Base-by-base conservation (phyloP, 2,113 vertebrate species). In the Chaetorhynchus papuensis region DNA sequence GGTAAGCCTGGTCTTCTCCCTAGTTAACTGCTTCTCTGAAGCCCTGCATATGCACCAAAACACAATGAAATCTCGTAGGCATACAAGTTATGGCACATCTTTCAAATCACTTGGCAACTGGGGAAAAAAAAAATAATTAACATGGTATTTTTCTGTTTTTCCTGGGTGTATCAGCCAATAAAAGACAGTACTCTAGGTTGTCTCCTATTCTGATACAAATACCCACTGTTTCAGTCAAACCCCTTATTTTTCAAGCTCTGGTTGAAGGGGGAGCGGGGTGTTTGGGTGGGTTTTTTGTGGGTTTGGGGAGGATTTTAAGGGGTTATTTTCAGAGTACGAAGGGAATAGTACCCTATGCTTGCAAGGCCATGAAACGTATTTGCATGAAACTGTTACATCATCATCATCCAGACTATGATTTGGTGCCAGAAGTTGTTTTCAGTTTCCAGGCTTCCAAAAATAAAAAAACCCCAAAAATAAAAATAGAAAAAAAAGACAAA, bases 11-110 rank as follows among this genome's bases (percentile, higher is more conserved):
- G 30, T 50, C 72, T 87, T 83, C 91, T 81, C n/a, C 53, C 11
- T 35, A 80, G 60, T 56, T 93, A 96, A 95, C 82, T 76, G 71
- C 82, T 93, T 87, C 52, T 83, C 68, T 76, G 41, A 87, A 88
- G 18, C 75, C 33, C 56, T 68, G 24, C 3, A 2, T n/a, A 33
- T 5, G 17, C 50, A 45, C n/a, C 5, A 3, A 76, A 94, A 78
- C 42, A 75, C 31, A 56, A 20, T 0, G 1, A 88, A 80, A 83
- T 80, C 85, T 76, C 0, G 0, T 20, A 82, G 33, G 42, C 76
- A 75, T 82, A 45, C 92, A 93, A 96, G 95, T 84, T 80, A 64
- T 1, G 8, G 61, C 89, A 89, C 54, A 91, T 95, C 63, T 87
- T 78, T 83, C 50, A 60, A 91, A 54, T 83, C 77, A n/a, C 7